Conservation (phyloP, 35 echinoderm and acorn worm species). For the Nesometra sesokonis region DNA sequence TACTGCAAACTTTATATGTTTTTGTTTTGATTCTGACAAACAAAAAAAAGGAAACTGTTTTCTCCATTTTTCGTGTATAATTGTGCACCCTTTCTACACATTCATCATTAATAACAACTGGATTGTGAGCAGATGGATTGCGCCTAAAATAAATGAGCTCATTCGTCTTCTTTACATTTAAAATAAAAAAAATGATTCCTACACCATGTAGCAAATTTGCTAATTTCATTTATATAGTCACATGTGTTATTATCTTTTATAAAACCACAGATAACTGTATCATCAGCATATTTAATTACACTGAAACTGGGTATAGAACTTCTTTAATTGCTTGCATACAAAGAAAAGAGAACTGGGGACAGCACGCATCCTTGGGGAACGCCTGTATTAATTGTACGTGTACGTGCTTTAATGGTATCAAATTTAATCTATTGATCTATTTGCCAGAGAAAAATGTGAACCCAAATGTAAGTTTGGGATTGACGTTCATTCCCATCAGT, state of each 20-base stretch:
- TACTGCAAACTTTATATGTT: too few species aligned
- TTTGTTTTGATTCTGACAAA: too few species aligned
- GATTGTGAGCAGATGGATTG: background rate
- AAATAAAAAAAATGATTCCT: background rate
- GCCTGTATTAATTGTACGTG: background rate
- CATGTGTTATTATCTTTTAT: background rate
- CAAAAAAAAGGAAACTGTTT: too few species aligned
- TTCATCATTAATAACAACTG: background rate
- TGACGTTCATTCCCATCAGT: background rate
- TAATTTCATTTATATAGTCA: background rate
- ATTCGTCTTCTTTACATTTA: conserved; percentile 12
- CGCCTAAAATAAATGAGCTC: conserved; percentile 27
- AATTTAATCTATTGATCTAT: background rate
- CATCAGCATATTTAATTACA: conserved; percentile 17
- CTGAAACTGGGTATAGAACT: background rate
- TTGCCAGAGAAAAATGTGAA: background rate
- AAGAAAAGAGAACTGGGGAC: conserved; percentile 7
- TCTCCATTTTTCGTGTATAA: too few species aligned
- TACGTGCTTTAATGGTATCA: background rate
- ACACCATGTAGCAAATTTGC: conserved; percentile 14
- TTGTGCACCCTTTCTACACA: conserved; percentile 10
- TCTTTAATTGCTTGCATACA: conserved; percentile 15
- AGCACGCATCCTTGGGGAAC: conserved; percentile 12
- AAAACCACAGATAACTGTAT: background rate
- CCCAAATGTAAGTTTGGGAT: background rate